phyloP scores from a whole-genome alignment of 2,113 vertebrate genomes.

The Rattus rattus region DNA sequence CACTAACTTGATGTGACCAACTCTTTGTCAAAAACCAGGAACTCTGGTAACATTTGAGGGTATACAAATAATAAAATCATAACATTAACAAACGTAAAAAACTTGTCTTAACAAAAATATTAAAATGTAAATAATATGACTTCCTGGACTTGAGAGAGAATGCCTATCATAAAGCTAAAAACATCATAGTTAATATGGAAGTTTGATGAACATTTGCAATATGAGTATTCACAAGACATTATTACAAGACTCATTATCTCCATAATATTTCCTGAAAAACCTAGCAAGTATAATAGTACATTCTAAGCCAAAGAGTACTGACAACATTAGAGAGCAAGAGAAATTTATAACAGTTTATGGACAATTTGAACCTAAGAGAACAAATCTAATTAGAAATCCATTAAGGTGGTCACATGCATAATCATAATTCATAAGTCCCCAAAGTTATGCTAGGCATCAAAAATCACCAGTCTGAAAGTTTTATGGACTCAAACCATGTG shows the following conservation, averaged over 20 bases:
- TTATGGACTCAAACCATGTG: background rate
- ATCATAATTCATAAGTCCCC: background rate
- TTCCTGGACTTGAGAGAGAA: conserved; percentile 11
- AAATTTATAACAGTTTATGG: conserved; percentile 17
- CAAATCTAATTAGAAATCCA: background rate
- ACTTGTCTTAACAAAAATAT: background rate
- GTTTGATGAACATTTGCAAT: conserved; percentile 41
- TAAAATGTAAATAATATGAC: background rate
- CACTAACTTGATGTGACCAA: too few species aligned
- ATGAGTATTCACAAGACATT: background rate
- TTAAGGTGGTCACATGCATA: background rate
- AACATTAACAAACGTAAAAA: background rate
- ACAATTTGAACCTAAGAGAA: conserved; percentile 22
- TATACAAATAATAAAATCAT: too few species aligned
- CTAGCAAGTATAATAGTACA: background rate
- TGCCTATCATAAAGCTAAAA: background rate
- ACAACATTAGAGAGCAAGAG: conserved; percentile 22
- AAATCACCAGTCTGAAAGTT: conserved; percentile 18
- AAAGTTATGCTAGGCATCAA: background rate
- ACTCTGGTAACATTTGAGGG: too few species aligned
- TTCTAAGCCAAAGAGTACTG: conserved; percentile 43
- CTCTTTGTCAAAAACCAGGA: too few species aligned
- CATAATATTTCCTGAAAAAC: background rate
- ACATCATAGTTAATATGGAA: conserved; percentile 20
- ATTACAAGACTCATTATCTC: background rate